Evolutionary conservation across 2,797 vertebrate species (phyloP), one percentile per base, ranked within the genome.

Genomic region (Bradypus variegatus): DNA sequence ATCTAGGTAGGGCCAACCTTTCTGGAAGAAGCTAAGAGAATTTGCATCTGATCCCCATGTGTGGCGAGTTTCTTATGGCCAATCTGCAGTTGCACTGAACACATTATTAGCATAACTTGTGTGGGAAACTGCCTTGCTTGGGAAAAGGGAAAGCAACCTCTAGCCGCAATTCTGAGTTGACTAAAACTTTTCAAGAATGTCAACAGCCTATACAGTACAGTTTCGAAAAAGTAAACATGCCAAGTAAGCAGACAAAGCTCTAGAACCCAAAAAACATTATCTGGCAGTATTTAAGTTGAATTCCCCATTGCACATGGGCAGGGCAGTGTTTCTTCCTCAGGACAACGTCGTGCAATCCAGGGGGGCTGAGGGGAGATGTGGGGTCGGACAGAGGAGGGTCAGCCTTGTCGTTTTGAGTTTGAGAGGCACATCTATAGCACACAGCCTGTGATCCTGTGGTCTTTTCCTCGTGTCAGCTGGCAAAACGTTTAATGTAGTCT

Each of bases 161-260:
- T 94, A 94, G 95, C 93, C 96, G 95, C 88, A 38, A 65, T 58
- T 95, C 92, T 87, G 92, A 96, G 95, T 95, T 97, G 89, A 92
- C 93, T 58, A 84, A 18, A 91, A 87, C 91, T 90, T 95, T 91
- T 93, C 95, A 84, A 94, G 96, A 95, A 62, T 93, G 86, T 95
- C 93, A 88, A 93, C 89, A 96, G 96, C 97, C 96, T 96, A 95
- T 95, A 96, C 96, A 96, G 97, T 92, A 96, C 95, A 93, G 95
- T 94, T 94, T 97, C 94, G 77, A 94, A 95, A 95, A 95, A 96
- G 96, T 94, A 96, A 97, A 97, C 97, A 95, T 91, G 94, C 94
- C 86, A 95, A 93, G 58, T 60, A 60, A 60, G 58, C 58, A 60
- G 18, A 60, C 58, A 60, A 60, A 4, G 11, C 58, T 60, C 23